Evolutionary conservation across 2,797 vertebrate genomes (phyloP).

Genomic region (Hephaestus fuliginosus): DNA sequence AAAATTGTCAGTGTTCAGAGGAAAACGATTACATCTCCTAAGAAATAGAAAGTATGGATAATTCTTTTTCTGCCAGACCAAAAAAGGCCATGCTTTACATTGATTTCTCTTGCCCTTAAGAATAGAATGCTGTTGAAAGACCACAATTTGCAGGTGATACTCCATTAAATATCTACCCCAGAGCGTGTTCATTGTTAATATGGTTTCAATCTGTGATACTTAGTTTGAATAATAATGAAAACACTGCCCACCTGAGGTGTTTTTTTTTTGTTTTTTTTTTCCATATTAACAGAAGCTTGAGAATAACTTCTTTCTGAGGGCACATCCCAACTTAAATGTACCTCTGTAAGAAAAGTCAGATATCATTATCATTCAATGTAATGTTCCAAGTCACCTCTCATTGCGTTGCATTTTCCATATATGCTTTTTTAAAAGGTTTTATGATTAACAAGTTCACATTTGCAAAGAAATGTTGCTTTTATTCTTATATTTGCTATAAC

Average conservation of each 20-base stretch:
- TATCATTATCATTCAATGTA: neutral
- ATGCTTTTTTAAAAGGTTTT: conserved; percentile 16
- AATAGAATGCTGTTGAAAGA: conserved; percentile 14
- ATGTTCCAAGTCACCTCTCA: neutral
- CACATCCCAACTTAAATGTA: conserved; percentile 8
- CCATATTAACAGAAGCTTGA: conserved; percentile 15
- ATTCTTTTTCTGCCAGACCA: conserved; percentile 23
- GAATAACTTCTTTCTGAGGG: conserved; percentile 9
- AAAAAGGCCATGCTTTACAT: conserved; percentile 27
- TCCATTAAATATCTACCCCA: conserved; percentile 41
- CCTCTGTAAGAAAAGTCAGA: conserved; percentile 5
- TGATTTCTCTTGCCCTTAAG: conserved; percentile 52
- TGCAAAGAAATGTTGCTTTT: conserved; percentile 41
- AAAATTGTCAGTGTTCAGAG: conserved; percentile 40
- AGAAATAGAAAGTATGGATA: conserved; percentile 30
- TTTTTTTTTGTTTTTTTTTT: conserved; percentile 39
- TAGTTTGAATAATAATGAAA: conserved; percentile 44
- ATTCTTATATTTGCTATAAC: conserved; percentile 37
- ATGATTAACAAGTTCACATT: conserved; percentile 20
- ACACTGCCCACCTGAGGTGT: conserved; percentile 3
- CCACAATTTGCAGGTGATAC: conserved; percentile 32
- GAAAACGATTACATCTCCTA: conserved; percentile 41
- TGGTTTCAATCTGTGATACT: conserved; percentile 25
- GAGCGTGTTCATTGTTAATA: conserved; percentile 31
- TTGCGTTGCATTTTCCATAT: neutral